Base-by-base conservation (phyloP, 2,888 invertebrate species). In the Morpho helenor region DNA sequence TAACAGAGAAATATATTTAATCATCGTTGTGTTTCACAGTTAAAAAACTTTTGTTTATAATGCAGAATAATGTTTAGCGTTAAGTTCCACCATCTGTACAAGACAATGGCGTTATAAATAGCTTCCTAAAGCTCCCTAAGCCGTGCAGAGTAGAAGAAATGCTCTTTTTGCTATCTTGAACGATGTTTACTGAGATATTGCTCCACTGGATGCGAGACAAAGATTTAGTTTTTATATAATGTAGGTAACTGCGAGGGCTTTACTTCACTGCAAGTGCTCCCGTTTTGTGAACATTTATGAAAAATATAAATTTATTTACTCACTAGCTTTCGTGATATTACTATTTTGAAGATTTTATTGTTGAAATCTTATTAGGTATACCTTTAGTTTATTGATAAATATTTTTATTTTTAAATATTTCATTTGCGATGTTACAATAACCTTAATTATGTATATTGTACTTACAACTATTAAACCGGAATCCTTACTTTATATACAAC, bases 81-180 rank as follows among this genome's bases (percentile, higher is more conserved):
- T 61, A 59, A 61, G 61, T 61, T 52, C 49, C 52, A 59, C 56
- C 50, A 52, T 61, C 56, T 59, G 56, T 48, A 50, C 40, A 59
- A 59, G 61, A 61, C 59, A 59, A 59, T 61, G 49, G 52, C 58
- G 56, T 59, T 61, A 61, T 61, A 59, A 61, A 59, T 59, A 61
- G 59, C 56, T 59, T 59, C 47, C 49, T 59, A 52, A 59, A 50
- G 47, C 53, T 49, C 31, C 42, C 48, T 52, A 59, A 56, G 59
- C 45, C 39, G 54, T 44, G 49, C 7, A 40, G 50, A 39, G 40
- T 31, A 9, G 49, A 40, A 61, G 54, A 59, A 61, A 61, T 22
- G 56, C 56, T 53, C 46, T 58, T 61, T 56, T 43, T 52, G 52
- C 42, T 49, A 44, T 51, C 43, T 49, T 47, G 49, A 55, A 52